Evolutionary conservation across 2,888 invertebrate species (phyloP), one percentile per base, ranked within the genome.

Genomic region (Cylloceria caligata): DNA sequence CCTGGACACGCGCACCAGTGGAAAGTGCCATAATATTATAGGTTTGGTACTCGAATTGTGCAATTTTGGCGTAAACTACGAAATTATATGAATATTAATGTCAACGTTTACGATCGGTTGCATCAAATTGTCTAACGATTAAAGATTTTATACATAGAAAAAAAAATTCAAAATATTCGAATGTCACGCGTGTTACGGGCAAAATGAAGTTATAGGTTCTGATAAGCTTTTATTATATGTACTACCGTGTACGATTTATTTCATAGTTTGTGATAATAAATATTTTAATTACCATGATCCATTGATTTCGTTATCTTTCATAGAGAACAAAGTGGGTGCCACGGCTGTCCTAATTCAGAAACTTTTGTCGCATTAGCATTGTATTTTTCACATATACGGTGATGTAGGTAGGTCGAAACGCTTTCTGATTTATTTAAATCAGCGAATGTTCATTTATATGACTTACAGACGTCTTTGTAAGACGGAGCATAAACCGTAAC

Each of bases 211-310:
- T 60, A 68, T 42, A 85, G 78, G 83, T 83, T 85, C 67, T 74
- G 39, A 84, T 88, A 88, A 88, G 88, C 87, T 88, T 89, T 87
- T 87, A 89, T 90, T 87, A 89, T 88, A 60, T 60, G 57, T 60
- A 87, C 87, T 86, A 86, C 81, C 88, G 86, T 91, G 89, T 91
- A 92, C 83, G 87, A 87, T 88, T 87, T 90, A 89, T 89, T 88
- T 89, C 81, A 90, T 91, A 91, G 90, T 92, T 91, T 92, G 91
- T 92, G 91, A 92, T 91, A 92, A 92, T 92, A 92, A 92, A 91
- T 89, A 89, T 89, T 90, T 90, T 88, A 89, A 91, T 88, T 87
- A 77, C 80, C 19, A 62, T 72, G 73, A 39, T 69, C 76, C 34
- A 34, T 55, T 16, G 34, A 55, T 65, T n/a, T 19, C n/a, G 13